Evolutionary conservation across 2,888 invertebrate genomes (phyloP), one percentile per base, ranked within the genome.

Genomic region (Amphimallon solstitiale): DNA sequence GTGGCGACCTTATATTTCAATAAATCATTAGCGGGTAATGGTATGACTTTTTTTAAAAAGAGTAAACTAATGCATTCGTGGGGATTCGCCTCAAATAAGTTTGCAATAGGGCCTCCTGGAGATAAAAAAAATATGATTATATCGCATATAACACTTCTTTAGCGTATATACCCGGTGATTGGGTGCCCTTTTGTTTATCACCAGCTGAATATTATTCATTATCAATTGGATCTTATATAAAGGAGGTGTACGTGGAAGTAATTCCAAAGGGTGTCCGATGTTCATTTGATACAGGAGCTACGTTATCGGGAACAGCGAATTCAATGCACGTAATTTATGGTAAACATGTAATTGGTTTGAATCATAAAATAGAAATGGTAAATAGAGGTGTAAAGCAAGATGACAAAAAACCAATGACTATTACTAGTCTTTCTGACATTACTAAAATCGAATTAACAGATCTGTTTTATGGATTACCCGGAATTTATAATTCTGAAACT

Each of bases 211-310:
- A 7, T 51, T 2, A 7, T 9, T 10, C 9, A 10, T 51, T 51
- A 51, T 17, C 23, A 2, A 23, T 23, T 5, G 23, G 23, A 4
- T 4, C 3, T 23, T 23, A 23, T 5, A 23, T 23, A 9, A 23
- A 17, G 0, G 51, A 15, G 17, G 51, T 51, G 2, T 19, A 17
- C 3, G 51, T 51, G 9, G 51, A 51, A 51, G 17, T 51, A 10
- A 51, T 51, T 15, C 51, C 51, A 5, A 51, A 51, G 17, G 51
- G 51, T n/a, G 51, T 51, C 7, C 21, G 51, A 10, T 51, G 51
- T 23, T 51, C 51, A 0, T 51, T 51, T 29, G 51, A 51, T 51
- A 17, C 5, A 2, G 51, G 51, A 2, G 10, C 51, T 19, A 15
- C 51, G 1, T 51, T 51, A 23, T 19, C 51, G 3, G 51, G 23